A percentile compares a stretch with the other conserved stretches of the same genome.
These are phyloP conservation scores for Pinna nobilis DNA, from an alignment of 1,140 invertebrate genomes.

Conservation along the genomic window DNA sequence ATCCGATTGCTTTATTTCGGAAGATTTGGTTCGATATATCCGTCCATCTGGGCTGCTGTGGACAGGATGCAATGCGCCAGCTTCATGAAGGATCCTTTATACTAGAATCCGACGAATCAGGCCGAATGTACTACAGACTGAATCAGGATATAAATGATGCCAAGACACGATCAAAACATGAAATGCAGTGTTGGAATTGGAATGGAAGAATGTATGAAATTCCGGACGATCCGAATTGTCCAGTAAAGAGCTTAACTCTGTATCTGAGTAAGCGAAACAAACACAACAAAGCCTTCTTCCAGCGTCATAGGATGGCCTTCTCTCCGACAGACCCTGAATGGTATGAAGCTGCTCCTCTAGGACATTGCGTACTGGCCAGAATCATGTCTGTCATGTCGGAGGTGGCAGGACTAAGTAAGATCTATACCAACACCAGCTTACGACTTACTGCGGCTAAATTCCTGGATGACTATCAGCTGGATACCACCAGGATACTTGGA, in stretches of 20 bases:
- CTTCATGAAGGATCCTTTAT: no score
- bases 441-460: conserved; percentile 12
- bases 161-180: no score
- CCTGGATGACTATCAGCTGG: background rate
- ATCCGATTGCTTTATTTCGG: no score
- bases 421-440: conserved; percentile 23
- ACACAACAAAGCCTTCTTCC: conserved; percentile 18
- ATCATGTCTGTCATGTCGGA: conserved; percentile 26
- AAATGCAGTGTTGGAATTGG: no score
- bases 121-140: no score
- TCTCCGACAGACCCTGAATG: background rate
- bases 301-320: conserved; percentile 9
- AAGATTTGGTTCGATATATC: no score
- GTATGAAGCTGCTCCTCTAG: conserved; percentile 30
- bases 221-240: no score
- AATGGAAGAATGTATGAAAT: no score
- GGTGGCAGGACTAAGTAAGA: conserved; percentile 10
- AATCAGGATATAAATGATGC: no score
- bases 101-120: no score
- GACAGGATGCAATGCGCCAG: no score
- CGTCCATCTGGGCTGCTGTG: no score
- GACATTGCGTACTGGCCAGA: conserved; percentile 23
- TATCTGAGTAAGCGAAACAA: conserved; percentile 24
- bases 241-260: background rate
- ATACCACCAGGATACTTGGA: background rate